phyloP scores from a whole-genome alignment of 2,797 vertebrate genomes.

The Sardinella longiceps region DNA sequence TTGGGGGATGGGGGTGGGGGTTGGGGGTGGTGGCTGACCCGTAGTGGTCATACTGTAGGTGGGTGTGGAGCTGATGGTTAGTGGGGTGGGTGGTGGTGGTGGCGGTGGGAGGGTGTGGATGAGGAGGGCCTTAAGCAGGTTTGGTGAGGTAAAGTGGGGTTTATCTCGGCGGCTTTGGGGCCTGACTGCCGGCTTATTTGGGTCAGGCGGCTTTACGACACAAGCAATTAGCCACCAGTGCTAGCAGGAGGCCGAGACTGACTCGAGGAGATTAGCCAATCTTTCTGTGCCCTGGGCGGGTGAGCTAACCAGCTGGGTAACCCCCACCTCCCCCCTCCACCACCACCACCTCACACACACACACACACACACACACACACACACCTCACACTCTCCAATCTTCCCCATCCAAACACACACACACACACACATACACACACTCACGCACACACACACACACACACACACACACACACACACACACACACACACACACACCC shows the following conservation, averaged over 20 bases:
- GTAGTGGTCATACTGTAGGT: neutral
- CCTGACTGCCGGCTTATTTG: constrained; percentile 72
- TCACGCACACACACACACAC: neutral
- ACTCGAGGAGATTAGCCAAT: constrained; percentile 68
- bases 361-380: neutral
- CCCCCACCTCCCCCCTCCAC: neutral
- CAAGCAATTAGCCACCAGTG: constrained; percentile 78
- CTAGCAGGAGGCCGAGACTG: constrained; percentile 72
- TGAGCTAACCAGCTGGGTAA: constrained; percentile 38
- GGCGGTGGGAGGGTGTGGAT: constrained; percentile 60
- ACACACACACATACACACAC: neutral
- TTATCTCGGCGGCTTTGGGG: constrained; percentile 79
- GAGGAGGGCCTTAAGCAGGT: constrained; percentile 72
- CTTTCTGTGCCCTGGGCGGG: constrained; percentile 43
- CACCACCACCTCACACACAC: too few relatives aligned
- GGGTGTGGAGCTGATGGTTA: neutral
- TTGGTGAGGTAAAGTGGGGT: constrained; percentile 83
- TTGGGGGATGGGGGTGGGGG: neutral
- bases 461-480: neutral
- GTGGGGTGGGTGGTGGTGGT: neutral
- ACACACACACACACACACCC: neutral
- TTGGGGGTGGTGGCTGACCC: neutral
- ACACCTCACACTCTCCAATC: neutral
- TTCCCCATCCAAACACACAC: neutral
- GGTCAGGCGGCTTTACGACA: constrained; percentile 83